These are phyloP conservation scores for Coilia nasus DNA, from an alignment of 2,797 vertebrate species.

Conservation along the genomic window DNA sequence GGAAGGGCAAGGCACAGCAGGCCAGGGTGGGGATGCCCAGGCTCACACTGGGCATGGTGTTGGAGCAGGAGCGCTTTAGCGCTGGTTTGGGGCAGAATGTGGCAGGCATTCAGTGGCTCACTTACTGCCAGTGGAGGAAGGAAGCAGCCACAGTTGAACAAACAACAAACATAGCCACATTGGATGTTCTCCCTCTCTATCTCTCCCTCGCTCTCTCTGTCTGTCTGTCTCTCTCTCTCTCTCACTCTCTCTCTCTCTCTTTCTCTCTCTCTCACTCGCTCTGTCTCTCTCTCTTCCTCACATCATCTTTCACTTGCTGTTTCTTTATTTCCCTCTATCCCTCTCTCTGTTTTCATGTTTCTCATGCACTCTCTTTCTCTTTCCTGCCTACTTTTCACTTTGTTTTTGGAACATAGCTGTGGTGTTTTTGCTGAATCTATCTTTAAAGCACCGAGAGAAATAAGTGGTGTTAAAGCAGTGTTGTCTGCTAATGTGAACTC, in stretches of 20 bases:
- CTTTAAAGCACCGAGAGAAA: neutral
- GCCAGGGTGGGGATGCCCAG: neutral
- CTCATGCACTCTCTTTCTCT: no score
- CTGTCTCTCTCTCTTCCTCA: no score
- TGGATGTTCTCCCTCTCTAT: neutral
- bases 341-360: no score
- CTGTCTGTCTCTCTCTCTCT: neutral
- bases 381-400: neutral
- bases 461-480: neutral
- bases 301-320: no score
- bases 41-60: neutral
- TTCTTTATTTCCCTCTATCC: no score
- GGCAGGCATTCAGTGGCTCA: no score
- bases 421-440: slow-evolving; percentile 1
- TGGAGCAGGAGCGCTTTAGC: neutral
- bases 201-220: neutral
- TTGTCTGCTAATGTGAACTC: neutral
- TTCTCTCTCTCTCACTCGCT: no score
- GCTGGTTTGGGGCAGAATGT: no score
- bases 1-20: no score
- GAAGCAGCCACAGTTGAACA: no score
- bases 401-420: slow-evolving; percentile 1
- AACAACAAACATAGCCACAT: no score
- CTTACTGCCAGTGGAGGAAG: no score
- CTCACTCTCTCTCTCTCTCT: neutral